Base-by-base conservation (phyloP, 2,888 invertebrate genomes). In the Acleris laterana region DNA sequence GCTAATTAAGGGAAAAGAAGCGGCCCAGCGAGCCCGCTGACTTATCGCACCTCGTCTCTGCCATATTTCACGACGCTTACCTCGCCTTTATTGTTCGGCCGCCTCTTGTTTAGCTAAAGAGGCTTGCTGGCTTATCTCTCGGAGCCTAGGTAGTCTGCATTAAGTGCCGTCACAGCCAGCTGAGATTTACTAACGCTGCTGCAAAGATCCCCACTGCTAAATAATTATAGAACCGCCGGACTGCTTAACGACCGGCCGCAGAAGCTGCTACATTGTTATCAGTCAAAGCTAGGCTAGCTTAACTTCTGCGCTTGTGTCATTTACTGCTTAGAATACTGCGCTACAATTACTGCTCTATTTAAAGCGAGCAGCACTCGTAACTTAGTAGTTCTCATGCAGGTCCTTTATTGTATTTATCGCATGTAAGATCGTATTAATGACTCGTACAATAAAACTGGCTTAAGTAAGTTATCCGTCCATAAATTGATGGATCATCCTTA, bases 1-100 rank as follows among this genome's bases (percentile, higher is more conserved):
- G 88, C 92, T 93, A 92, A 93, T 93, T 91, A 92, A 90, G 86
- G 89, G 84, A 92, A 92, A 92, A 92, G 89, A 91, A 90, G 88
- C 88, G 82, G 81, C 82, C 82, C 80, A 79, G 80, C 80, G 74
- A 82, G 78, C 82, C 71, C 76, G 78, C 88, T 89, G 84, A 90
- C 84, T 89, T 90, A 90, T 89, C 89, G 84, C 82, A 77, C 77
- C 87, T 87, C 89, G 90, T 89, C 87, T 86, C 82, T 73, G 75
- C 91, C 85, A 89, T 90, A 92, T 89, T 90, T 92, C 89, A 91
- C 88, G 84, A 86, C 82, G 87, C 89, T 89, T 85, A 89, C 85
- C 86, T 88, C 82, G 81, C 87, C 88, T 89, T 89, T 90, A 89
- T 88, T 89, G 88, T 90, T 86, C 77, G 82, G 83, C 87, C 83